Evolutionary conservation across 2,888 invertebrate species (phyloP).

Genomic region (Xylophagus ater): DNA sequence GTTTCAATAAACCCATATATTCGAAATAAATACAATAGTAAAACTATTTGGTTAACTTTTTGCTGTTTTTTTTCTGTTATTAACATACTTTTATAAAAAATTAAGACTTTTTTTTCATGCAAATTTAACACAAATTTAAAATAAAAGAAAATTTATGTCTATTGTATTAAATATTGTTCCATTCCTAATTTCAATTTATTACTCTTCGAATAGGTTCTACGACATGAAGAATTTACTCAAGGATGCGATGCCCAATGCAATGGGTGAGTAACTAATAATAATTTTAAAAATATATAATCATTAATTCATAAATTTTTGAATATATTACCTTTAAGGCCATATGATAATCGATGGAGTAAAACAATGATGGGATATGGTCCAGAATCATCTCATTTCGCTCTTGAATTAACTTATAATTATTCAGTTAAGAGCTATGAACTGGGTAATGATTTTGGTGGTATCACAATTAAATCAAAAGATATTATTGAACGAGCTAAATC

Average conservation of each 20-base stretch:
- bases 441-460: conserved; percentile 86
- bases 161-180: too few relatives aligned
- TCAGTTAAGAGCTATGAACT: conserved; percentile 74
- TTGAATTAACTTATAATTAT: conserved; percentile 97
- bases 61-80: too few relatives aligned
- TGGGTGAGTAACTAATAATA: conserved; percentile 52
- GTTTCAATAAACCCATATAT: too few relatives aligned
- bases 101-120: too few relatives aligned
- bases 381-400: conserved; percentile 88
- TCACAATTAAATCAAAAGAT: conserved; percentile 72
- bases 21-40: too few relatives aligned
- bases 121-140: too few relatives aligned
- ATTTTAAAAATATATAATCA: conserved; percentile 7
- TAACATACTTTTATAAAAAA: too few relatives aligned
- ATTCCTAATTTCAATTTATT: too few relatives aligned
- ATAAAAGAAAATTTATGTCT: too few relatives aligned
- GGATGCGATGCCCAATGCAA: conserved; percentile 97
- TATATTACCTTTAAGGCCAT: conserved; percentile 55
- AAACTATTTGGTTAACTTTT: too few relatives aligned
- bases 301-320: conserved; percentile 1
- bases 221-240: conserved; percentile 95
- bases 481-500: conserved; percentile 59
- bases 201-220: conserved; percentile 77
- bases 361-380: conserved; percentile 98
- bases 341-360: conserved; percentile 96